Base-by-base conservation (phyloP, 2,888 invertebrate genomes). In the Torymus auratus region DNA sequence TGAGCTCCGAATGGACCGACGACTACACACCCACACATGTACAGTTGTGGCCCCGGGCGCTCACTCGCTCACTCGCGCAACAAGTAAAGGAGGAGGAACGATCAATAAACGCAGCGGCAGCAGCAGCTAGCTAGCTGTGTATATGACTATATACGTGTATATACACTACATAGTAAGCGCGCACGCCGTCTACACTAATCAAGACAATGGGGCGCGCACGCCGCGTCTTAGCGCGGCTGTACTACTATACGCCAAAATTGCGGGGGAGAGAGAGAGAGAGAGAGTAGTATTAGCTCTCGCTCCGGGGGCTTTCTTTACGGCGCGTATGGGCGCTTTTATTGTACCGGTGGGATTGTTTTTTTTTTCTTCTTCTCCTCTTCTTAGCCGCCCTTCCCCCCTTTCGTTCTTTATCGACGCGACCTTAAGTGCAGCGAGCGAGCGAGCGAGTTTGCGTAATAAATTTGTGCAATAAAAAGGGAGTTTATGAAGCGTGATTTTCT, bases 31-130 rank as follows among this genome's bases (percentile, higher is more conserved):
- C 17, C 53, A 62, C 55, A 11, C 7, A 50, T 58, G 14, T 14
- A 20, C 60, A 52, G 20, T 20, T 7, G 50, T 14, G 41, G 82
- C 70, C 78, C 83, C 83, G 85, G 86, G 86, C 84, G 41, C 7
- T 41, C 41, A 10, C 41, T 41, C 41, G 7, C 41, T 41, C 41
- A 7, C 7, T 41, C 41, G 86, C 86, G 90, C 90, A 90, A 90
- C 90, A 90, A 90, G 90, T 90, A 89, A 86, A 83, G 56, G 64
- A 14, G 13, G 67, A 14, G 20, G 55, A 86, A 84, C 89, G 89
- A 90, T 90, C 89, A 89, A 90, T 78, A 72, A 60, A 78, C 69
- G 62, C 62, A 41, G 53, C 64, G 20, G 2, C 17, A n/a, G 12
- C 88, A 88, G 86, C 7, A 7, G 85, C 85, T n/a, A 85, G 86